These are phyloP conservation scores for Neoaliturus tenellus DNA, from an alignment of 2,888 invertebrate genomes.

Conservation along the genomic window DNA sequence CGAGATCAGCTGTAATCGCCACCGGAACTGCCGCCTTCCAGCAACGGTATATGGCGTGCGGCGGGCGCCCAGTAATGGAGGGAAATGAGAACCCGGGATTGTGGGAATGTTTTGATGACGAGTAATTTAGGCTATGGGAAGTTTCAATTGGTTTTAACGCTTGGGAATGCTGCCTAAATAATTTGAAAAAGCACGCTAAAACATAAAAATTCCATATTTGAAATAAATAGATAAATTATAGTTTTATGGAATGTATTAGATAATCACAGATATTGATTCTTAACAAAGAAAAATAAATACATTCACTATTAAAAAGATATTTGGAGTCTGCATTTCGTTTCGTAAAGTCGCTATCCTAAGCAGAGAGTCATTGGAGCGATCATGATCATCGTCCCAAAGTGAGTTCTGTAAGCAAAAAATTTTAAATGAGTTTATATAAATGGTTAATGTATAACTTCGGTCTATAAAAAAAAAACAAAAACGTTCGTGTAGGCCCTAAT, in stretches of 20 bases:
- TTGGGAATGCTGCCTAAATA: background rate
- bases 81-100: background rate
- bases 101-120: background rate
- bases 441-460: too few relatives aligned
- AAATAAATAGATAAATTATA: background rate
- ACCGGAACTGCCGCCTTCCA: background rate
- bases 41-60: slow-evolving; percentile 1
- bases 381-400: too few relatives aligned
- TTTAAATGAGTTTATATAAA: too few relatives aligned
- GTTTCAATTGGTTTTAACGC: background rate
- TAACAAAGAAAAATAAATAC: too few relatives aligned
- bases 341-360: too few relatives aligned
- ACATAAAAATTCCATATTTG: background rate
- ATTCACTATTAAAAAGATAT: too few relatives aligned
- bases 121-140: background rate
- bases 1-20: slow-evolving; percentile 18
- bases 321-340: too few relatives aligned
- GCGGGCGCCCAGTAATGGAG: background rate
- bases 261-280: too few relatives aligned
- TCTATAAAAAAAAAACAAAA: too few relatives aligned
- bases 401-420: too few relatives aligned
- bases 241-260: background rate
- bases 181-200: background rate
- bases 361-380: too few relatives aligned
- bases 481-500: too few relatives aligned